These are phyloP conservation scores for Saccostrea glomerata DNA, from an alignment of 1,140 invertebrate genomes.

Conservation along the genomic window DNA sequence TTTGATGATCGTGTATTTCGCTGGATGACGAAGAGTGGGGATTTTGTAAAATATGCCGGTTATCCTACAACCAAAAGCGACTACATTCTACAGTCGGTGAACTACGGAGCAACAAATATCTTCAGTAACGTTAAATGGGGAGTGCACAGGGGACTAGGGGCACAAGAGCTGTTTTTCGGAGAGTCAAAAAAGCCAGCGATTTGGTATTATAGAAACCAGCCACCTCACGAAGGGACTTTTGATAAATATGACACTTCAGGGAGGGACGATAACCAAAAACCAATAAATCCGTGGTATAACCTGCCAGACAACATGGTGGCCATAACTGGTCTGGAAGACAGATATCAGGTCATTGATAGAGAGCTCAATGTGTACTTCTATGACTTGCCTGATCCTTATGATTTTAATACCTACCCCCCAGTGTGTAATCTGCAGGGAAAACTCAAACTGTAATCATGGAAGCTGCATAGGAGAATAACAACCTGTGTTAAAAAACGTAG, in stretches of 20 bases:
- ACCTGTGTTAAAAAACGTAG: too few species aligned
- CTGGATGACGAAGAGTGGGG: not conserved
- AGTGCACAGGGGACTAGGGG: not conserved
- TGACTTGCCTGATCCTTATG: not conserved
- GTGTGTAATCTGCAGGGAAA: not conserved
- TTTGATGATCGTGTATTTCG: not conserved
- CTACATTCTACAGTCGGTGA: not conserved
- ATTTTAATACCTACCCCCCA: not conserved
- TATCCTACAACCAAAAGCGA: not conserved
- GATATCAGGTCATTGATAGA: not conserved
- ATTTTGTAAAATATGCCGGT: not conserved
- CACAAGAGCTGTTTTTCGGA: not conserved
- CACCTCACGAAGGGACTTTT: not conserved
- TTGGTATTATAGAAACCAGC: not conserved
- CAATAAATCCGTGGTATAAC: conserved; percentile 1
- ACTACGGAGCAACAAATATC: not conserved
- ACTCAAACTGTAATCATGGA: not conserved
- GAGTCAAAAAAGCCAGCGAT: not conserved
- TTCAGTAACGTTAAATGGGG: not conserved
- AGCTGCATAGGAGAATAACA: too few species aligned
- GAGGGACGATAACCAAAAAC: not conserved
- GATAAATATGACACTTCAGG: not conserved
- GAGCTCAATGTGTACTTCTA: not conserved
- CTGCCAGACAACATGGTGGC: not conserved
- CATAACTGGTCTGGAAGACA: not conserved